Evolutionary conservation across 2,797 vertebrate species (phyloP).

Genomic region (Bradypodion ventrale): DNA sequence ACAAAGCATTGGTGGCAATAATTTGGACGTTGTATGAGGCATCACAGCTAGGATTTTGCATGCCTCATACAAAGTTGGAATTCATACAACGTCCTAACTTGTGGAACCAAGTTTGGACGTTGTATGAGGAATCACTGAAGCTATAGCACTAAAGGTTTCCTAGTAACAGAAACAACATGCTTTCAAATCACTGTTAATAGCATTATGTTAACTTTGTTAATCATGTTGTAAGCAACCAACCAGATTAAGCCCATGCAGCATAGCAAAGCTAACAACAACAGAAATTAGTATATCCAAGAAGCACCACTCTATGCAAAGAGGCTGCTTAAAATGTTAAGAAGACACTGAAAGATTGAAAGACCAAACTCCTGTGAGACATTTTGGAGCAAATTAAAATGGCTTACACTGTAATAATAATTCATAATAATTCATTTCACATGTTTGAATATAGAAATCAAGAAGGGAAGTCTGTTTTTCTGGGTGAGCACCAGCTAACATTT

Average conservation of each 20-base stretch:
- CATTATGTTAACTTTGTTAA: background rate
- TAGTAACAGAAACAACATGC: background rate
- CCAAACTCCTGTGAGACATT: background rate
- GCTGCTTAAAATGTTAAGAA: slow-evolving; percentile 1
- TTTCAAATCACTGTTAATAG: background rate
- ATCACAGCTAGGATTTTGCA: no score
- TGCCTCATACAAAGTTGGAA: no score
- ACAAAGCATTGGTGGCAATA: no score
- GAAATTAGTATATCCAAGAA: background rate
- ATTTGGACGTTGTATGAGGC: no score
- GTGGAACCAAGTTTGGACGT: no score
- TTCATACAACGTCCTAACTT: no score
- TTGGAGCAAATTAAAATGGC: slow-evolving; percentile 1
- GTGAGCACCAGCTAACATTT: slow-evolving; percentile 27
- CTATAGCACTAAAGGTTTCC: background rate
- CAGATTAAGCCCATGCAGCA: background rate
- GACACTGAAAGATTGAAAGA: background rate
- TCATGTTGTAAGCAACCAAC: background rate
- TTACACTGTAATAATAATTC: slow-evolving; percentile 16
- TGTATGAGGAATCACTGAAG: no score
- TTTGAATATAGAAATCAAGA: slow-evolving; percentile 34
- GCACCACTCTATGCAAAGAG: background rate
- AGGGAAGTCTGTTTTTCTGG: slow-evolving; percentile 24
- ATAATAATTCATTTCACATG: slow-evolving; percentile 22
- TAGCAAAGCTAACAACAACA: background rate